These are phyloP conservation scores for Brachylomia viminalis DNA, from an alignment of 2,888 invertebrate species.

Conservation along the genomic window DNA sequence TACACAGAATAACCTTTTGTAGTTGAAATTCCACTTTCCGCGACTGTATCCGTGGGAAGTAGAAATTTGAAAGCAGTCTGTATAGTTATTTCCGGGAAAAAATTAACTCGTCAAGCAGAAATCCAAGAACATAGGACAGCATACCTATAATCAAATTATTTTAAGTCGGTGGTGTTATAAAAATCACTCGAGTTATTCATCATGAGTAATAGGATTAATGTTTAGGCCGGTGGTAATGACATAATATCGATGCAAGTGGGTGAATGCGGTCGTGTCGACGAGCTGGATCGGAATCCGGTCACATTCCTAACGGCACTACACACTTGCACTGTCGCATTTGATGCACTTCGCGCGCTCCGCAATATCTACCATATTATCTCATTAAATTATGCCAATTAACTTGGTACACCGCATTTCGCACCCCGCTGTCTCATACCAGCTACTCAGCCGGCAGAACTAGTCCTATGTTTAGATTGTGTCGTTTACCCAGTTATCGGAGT, in stretches of 20 bases:
- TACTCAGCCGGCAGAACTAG: slow-evolving; percentile 49
- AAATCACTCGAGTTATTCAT: slow-evolving; percentile 28
- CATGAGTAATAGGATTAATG: slow-evolving; percentile 73
- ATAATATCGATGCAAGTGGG: slow-evolving; percentile 83
- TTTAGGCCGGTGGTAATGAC: slow-evolving; percentile 84
- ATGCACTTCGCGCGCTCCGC: slow-evolving; percentile 72
- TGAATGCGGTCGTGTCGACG: slow-evolving; percentile 77
- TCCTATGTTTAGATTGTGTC: slow-evolving; percentile 48
- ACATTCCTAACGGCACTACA: slow-evolving; percentile 84
- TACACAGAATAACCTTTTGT: slow-evolving; percentile 31
- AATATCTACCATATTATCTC: slow-evolving; percentile 65
- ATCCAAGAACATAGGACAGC: slow-evolving; percentile 12
- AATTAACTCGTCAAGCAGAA: slow-evolving; percentile 13
- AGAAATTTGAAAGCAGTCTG: slow-evolving; percentile 50
- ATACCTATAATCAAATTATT: slow-evolving; percentile 29
- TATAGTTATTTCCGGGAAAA: slow-evolving; percentile 39
- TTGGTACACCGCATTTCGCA: slow-evolving; percentile 61
- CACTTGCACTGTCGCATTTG: slow-evolving; percentile 82
- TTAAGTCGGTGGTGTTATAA: slow-evolving; percentile 11
- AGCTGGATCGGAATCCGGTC: slow-evolving; percentile 84
- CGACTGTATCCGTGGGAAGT: slow-evolving; percentile 54
- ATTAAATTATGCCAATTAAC: slow-evolving; percentile 71
- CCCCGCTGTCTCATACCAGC: slow-evolving; percentile 63
- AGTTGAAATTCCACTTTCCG: slow-evolving; percentile 56
- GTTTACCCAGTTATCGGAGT: slow-evolving; percentile 42